Conservation (phyloP, 1,140 invertebrate genomes). For the Drosophila tani region DNA sequence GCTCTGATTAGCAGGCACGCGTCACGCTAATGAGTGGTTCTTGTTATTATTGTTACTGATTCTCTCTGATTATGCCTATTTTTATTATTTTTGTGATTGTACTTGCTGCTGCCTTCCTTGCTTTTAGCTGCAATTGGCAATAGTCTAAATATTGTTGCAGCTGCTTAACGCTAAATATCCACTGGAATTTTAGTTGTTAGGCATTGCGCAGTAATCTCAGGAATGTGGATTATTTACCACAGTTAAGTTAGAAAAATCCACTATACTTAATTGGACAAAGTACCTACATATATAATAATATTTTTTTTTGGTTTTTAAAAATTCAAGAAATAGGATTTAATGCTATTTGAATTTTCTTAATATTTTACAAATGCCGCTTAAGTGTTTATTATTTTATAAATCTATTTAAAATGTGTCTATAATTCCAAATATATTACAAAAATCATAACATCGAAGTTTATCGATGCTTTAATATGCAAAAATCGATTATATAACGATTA, state of each 20-base stretch:
- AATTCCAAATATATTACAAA: background rate
- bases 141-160: background rate
- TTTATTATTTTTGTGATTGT: background rate
- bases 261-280: no score
- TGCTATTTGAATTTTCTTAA: no score
- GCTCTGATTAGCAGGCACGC: conserved; percentile 75
- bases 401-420: background rate
- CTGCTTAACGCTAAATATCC: background rate
- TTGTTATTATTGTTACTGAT: conserved; percentile 19
- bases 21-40: conserved; percentile 74
- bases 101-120: background rate
- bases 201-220: background rate
- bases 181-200: background rate
- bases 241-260: background rate
- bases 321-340: no score
- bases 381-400: no score
- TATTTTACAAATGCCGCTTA: no score
- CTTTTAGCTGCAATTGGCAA: no score
- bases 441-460: background rate
- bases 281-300: no score
- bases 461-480: background rate
- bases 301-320: no score
- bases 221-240: background rate
- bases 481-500: background rate
- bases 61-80: conserved; percentile 14